Evolutionary conservation across 2,888 invertebrate genomes (phyloP).

Genomic region (Lepidonotus clava): DNA sequence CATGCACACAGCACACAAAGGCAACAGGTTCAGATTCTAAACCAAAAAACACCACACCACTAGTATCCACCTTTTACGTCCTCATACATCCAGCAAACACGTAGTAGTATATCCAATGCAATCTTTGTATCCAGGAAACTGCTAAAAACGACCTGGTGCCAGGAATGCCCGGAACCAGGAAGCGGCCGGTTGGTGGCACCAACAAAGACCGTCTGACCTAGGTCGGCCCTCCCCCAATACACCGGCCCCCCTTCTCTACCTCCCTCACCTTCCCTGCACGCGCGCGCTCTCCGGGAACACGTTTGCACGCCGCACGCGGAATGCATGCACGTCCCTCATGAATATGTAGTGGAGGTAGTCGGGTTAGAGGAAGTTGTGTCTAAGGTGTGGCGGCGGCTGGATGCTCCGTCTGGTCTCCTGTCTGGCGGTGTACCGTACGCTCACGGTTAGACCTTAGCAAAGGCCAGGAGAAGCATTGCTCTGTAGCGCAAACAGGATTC

Average conservation of each 20-base stretch:
- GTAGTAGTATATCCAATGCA: constrained; percentile 12
- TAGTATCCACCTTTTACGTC: constrained; percentile 23
- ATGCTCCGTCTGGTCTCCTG: too few species aligned
- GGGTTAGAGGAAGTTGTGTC: background rate
- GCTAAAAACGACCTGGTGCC: background rate
- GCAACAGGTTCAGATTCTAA: background rate
- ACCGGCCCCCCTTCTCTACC: background rate
- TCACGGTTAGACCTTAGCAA: too few species aligned
- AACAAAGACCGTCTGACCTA: constrained; percentile 39
- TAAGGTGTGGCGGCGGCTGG: too few species aligned
- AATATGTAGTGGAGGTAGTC: constrained; percentile 8
- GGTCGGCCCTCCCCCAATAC: constrained; percentile 7
- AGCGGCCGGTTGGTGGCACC: background rate
- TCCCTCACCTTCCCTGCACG: background rate
- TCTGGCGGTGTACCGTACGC: too few species aligned
- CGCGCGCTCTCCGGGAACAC: background rate
- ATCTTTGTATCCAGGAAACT: background rate
- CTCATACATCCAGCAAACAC: background rate
- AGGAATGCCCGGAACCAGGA: constrained; percentile 18
- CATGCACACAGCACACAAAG: constrained; percentile 5
- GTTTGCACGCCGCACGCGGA: constrained; percentile 27
- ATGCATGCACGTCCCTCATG: constrained; percentile 42
- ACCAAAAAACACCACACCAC: background rate
- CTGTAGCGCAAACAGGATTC: too few species aligned
- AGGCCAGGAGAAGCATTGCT: too few species aligned